Percentiles rank a stretch among this genome's conserved stretches.
Evolutionary conservation across 2,113 vertebrate species (phyloP).

Genomic region (Poeciliopsis prolifica): DNA sequence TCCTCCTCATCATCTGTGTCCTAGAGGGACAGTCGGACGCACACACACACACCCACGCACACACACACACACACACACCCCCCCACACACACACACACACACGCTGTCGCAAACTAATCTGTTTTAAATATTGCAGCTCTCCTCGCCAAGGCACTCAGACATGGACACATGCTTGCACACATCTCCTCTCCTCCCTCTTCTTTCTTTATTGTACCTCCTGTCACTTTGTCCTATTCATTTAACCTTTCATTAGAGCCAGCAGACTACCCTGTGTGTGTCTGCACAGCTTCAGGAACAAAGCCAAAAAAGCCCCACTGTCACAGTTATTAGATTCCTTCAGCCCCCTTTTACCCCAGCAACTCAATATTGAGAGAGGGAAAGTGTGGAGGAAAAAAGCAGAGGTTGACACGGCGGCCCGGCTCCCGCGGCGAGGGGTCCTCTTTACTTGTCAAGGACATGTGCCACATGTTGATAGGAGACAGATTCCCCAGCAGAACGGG

Average conservation of each 20-base stretch:
- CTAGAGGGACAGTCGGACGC: conserved; percentile 82
- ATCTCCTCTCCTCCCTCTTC: conserved; percentile 58
- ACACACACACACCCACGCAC: background rate
- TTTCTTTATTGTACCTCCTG: conserved; percentile 94
- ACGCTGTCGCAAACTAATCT: conserved; percentile 87
- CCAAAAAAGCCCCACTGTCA: conserved; percentile 97
- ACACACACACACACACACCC: conserved; percentile 60
- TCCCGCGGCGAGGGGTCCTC: conserved; percentile 85
- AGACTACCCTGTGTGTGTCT: conserved; percentile 87
- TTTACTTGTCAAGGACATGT: conserved; percentile 93
- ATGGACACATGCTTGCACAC: conserved; percentile 62
- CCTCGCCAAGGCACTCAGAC: conserved; percentile 54
- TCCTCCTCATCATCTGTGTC: conserved; percentile 87
- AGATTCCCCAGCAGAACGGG: conserved; percentile 74
- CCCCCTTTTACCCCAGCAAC: conserved; percentile 93
- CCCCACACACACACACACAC: conserved; percentile 77
- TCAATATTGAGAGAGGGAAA: conserved; percentile 79
- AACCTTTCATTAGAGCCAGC: conserved; percentile 98
- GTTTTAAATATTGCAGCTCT: conserved; percentile 91
- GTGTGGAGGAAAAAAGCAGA: conserved; percentile 23
- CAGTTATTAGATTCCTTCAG: conserved; percentile 98
- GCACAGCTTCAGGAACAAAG: conserved; percentile 84
- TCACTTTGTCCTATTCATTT: conserved; percentile 98
- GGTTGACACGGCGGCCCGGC: conserved; percentile 81
- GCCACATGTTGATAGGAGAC: conserved; percentile 91